Evolutionary conservation across 2,797 vertebrate species (phyloP), one percentile per base, ranked within the genome.

Genomic region (Tolypeutes matacus): DNA sequence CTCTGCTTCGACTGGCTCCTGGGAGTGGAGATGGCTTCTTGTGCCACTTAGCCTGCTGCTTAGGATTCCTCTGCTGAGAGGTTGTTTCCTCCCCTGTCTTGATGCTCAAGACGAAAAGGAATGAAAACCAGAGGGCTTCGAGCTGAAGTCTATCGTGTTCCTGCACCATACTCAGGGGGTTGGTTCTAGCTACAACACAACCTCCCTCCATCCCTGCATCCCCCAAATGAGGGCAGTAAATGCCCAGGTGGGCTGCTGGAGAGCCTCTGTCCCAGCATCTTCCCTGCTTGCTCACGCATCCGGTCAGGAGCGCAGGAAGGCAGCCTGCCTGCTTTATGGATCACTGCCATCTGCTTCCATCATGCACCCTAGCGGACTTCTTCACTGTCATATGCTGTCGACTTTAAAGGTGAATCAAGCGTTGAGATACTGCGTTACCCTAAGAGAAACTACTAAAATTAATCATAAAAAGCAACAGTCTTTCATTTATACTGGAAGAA

Each of bases 381-480:
- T 72, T 58, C 65, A 65, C 14, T 39, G 23, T 53, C 34, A 34
- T 21, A 14, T 31, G 13, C 39, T 67, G 25, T 69, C 89, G 15
- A 51, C 75, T 93, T 75, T 62, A 89, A 89, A 78, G 76, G 7
- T 56, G 42, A 49, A 31, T 49, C 42, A 49, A 90, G 29, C 84
- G 49, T 75, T 51, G 34, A 86, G 60, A 58, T 80, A 27, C 23
- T 83, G 9, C 2, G 60, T 93, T 77, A 29, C 14, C 27, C 31
- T 78, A n/a, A 58, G 78, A 58, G 91, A 90, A 91, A 77, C 13
- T 77, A 86, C 53, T 78, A 60, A 29, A 73, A 46, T 56, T 77
- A 51, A 39, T 53, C 7, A 36, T 76, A 36, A 93, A 86, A 87
- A 82, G 6, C 15, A 67, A 31, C 46, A 81, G 5, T 88, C 14